These are phyloP conservation scores for Pandemis cinnamomeana DNA, from an alignment of 2,888 invertebrate species.

Conservation along the genomic window DNA sequence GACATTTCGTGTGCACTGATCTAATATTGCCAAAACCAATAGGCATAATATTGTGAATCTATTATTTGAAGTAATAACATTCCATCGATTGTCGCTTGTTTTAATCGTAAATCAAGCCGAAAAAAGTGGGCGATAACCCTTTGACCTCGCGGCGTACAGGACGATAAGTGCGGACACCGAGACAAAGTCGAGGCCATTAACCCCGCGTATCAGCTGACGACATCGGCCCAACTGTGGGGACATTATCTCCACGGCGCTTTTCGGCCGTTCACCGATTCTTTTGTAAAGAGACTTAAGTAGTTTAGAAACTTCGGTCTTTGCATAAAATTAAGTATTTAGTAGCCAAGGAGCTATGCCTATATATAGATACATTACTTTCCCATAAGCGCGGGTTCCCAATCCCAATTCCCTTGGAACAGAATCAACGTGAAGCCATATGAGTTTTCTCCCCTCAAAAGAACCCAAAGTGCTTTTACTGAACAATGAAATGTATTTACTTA, in stretches of 20 bases:
- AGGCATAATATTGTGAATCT: not conserved
- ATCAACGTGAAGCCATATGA: not conserved
- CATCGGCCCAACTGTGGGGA: constrained; percentile 71
- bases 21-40: too few species aligned
- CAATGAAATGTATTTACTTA: not conserved
- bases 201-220: constrained; percentile 82
- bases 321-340: not conserved
- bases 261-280: constrained; percentile 68
- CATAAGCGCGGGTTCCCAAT: not conserved
- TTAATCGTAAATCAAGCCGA: constrained; percentile 55
- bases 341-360: too few species aligned
- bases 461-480: not conserved
- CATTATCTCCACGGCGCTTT: constrained; percentile 75
- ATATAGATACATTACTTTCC: not conserved
- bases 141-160: constrained; percentile 63
- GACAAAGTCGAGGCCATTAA: constrained; percentile 80
- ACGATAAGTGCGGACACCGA: constrained; percentile 73
- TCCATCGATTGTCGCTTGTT: constrained; percentile 27
- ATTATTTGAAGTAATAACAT: constrained; percentile 11
- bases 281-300: constrained; percentile 2
- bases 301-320: not conserved
- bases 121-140: constrained; percentile 73
- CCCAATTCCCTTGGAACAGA: not conserved
- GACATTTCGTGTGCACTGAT: not conserved
- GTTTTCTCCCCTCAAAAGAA: not conserved